These are phyloP conservation scores for Dasyornis broadbenti DNA, from an alignment of 2,113 vertebrate genomes.

Conservation along the genomic window DNA sequence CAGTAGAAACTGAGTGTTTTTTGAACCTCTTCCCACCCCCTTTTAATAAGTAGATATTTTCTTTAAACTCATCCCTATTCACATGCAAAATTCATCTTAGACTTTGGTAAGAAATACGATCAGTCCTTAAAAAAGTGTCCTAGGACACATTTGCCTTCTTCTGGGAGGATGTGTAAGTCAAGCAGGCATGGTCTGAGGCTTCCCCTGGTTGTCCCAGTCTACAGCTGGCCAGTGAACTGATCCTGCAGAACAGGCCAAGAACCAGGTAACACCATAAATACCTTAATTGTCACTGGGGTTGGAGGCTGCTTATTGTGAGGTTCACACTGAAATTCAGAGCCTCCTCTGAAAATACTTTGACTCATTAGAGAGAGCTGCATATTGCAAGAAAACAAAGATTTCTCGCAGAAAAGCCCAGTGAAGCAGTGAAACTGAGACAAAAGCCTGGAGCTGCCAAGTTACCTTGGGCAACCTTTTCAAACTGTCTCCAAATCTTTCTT, in stretches of 20 bases:
- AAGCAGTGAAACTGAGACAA: conserved; percentile 2
- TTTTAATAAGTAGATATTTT: background rate
- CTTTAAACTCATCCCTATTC: background rate
- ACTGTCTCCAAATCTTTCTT: background rate
- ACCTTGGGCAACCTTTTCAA: conserved; percentile 46
- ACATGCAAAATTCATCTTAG: background rate
- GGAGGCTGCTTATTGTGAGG: background rate
- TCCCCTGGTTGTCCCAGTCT: background rate
- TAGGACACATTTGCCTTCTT: background rate
- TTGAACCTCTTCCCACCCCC: background rate
- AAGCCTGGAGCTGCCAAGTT: conserved; percentile 30
- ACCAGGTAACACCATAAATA: background rate
- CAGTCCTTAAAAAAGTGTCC: background rate
- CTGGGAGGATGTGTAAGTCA: background rate
- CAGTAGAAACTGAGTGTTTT: background rate
- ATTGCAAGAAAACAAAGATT: background rate
- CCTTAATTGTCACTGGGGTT: background rate
- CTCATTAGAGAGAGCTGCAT: background rate
- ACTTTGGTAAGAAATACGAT: background rate
- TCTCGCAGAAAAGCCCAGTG: background rate
- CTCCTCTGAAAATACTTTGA: background rate
- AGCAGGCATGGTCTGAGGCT: background rate
- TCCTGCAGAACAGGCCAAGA: background rate
- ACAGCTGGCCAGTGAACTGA: background rate
- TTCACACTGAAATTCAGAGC: background rate